phyloP scores from a whole-genome alignment of 2,797 vertebrate species.

The Orientallactaga sibirica region DNA sequence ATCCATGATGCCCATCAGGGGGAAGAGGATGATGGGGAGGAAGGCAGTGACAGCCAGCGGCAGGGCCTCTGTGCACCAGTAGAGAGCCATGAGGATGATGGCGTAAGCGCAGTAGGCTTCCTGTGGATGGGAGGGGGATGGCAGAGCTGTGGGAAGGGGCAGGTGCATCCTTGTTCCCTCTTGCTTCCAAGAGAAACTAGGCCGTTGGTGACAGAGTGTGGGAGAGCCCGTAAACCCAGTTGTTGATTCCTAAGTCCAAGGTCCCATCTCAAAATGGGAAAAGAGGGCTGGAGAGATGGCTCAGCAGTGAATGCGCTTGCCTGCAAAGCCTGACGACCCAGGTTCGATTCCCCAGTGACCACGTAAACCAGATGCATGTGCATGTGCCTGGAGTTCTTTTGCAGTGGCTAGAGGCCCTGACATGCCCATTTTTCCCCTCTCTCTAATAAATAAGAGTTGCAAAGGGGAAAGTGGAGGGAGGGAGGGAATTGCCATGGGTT shows the following conservation, averaged over 20 bases:
- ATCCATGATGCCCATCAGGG: conserved; percentile 95
- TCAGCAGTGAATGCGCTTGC: neutral
- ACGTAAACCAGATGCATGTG: too few species aligned
- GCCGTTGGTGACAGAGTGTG: neutral
- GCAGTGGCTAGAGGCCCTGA: too few species aligned
- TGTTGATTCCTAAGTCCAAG: neutral
- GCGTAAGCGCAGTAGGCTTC: conserved; percentile 92
- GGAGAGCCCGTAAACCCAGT: neutral
- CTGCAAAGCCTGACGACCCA: neutral
- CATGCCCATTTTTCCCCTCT: too few species aligned
- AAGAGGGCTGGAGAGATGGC: neutral
- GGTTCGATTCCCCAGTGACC: too few species aligned
- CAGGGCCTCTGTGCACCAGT: conserved; percentile 96
- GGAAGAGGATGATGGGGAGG: conserved; percentile 95
- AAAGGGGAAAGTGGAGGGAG: too few species aligned
- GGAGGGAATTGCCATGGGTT: too few species aligned
- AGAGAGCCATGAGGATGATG: conserved; percentile 96
- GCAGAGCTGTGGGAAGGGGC: neutral
- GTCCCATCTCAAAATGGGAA: conserved; percentile 39
- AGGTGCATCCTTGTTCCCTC: neutral
- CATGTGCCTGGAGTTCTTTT: too few species aligned
- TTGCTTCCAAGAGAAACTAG: neutral
- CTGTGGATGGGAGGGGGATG: conserved; percentile 84
- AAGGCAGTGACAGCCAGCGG: conserved; percentile 95
- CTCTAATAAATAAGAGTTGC: too few species aligned